phyloP scores from a whole-genome alignment of 2,888 invertebrate species.

The Parasteatoda lunata region DNA sequence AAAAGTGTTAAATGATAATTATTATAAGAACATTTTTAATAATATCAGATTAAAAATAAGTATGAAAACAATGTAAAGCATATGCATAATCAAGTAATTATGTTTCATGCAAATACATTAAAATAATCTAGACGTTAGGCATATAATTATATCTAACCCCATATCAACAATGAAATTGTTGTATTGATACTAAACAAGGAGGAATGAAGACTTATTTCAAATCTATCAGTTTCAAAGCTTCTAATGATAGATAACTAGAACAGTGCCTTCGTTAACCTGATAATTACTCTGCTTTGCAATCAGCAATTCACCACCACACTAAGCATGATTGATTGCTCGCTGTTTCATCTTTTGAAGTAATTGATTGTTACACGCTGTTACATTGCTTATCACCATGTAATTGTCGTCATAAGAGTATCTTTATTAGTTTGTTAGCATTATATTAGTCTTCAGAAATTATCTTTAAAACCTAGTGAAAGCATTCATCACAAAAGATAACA shows the following conservation, averaged over 20 bases:
- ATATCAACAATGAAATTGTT: too few species aligned
- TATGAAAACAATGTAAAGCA: too few species aligned
- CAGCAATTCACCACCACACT: constrained; percentile 35
- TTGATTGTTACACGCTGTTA: constrained; percentile 49
- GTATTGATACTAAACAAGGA: not conserved
- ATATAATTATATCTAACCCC: too few species aligned
- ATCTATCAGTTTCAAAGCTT: constrained; percentile 34
- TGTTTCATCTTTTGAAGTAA: constrained; percentile 47
- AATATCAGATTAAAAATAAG: too few species aligned
- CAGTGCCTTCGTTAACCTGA: constrained; percentile 49
- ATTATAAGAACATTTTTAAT: too few species aligned
- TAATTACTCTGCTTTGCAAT: constrained; percentile 49
- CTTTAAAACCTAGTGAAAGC: constrained; percentile 3
- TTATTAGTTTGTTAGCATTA: constrained; percentile 28
- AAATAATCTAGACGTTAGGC: too few species aligned
- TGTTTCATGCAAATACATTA: too few species aligned
- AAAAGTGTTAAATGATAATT: too few species aligned
- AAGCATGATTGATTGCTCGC: constrained; percentile 59
- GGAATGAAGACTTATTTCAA: not conserved
- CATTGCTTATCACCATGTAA: constrained; percentile 57
- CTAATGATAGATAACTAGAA: constrained; percentile 35
- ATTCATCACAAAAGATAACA: not conserved
- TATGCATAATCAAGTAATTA: too few species aligned
- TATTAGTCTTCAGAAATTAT: constrained; percentile 41
- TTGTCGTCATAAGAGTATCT: constrained; percentile 39